A percentile compares a stretch with the other conserved stretches of the same genome.
These are phyloP conservation scores for Ricordea florida DNA, from an alignment of 92 coral and sea anemone genomes.

Conservation along the genomic window DNA sequence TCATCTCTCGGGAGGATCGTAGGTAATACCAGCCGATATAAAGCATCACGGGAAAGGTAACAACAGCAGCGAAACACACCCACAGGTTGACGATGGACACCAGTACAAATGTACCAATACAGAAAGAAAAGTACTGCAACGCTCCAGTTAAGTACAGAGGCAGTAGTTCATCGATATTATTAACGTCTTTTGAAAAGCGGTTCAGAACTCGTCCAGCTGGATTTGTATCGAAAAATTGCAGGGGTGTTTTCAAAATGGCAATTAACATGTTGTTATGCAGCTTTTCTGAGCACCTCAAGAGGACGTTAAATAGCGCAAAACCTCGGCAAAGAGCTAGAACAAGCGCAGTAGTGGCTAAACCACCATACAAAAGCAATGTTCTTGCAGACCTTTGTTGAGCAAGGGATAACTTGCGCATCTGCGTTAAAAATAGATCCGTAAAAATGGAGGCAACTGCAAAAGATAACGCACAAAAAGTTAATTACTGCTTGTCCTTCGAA, in stretches of 20 bases:
- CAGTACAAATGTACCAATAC: not conserved
- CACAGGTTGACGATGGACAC: not conserved
- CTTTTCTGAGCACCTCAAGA: not conserved
- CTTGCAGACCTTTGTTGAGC: not conserved
- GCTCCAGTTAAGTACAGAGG: not conserved
- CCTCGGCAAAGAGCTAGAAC: not conserved
- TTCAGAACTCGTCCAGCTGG: slow-evolving; percentile 11
- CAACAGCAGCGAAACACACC: slow-evolving; percentile 6
- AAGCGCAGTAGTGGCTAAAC: not conserved
- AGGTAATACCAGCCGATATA: not conserved
- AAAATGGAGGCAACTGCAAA: too few species aligned
- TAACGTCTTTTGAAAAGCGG: not conserved
- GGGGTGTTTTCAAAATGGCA: not conserved
- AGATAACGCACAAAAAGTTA: not conserved
- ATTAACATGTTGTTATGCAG: not conserved
- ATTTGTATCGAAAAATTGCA: slow-evolving; percentile 3
- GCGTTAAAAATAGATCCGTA: slow-evolving; percentile 36
- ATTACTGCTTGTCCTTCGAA: too few species aligned
- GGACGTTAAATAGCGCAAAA: not conserved
- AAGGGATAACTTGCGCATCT: slow-evolving; percentile 15
- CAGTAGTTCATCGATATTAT: slow-evolving; percentile 1
- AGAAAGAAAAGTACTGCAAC: not conserved
- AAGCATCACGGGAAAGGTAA: slow-evolving; percentile 3
- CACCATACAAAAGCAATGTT: not conserved
- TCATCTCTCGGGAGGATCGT: slow-evolving; percentile 26